Conservation (phyloP, 2,113 vertebrate species). For the Halcyon malimbica region DNA sequence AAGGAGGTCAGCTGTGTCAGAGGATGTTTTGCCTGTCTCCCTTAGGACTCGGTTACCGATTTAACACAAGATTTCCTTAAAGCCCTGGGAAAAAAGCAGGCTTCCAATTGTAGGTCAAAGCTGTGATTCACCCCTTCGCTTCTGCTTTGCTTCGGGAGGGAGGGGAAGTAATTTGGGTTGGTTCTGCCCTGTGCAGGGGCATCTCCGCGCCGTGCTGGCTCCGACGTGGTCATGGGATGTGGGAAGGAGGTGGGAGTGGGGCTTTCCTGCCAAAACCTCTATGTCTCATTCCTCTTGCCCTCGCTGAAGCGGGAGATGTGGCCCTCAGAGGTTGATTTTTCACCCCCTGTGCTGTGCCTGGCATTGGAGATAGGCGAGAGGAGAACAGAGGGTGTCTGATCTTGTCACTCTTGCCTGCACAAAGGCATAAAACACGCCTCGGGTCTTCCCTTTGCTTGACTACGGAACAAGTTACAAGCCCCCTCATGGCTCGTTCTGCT, state of each 20-base stretch:
- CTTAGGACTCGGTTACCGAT: slow-evolving; percentile 43
- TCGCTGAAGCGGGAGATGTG: not conserved
- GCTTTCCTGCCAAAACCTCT: not conserved
- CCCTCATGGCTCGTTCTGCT: not conserved
- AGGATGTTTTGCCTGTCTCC: slow-evolving; percentile 64
- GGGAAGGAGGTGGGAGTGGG: not conserved
- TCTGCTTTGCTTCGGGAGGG: not conserved
- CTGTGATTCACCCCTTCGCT: slow-evolving; percentile 14
- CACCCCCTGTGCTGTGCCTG: not conserved
- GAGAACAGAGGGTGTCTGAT: rapidly evolving
- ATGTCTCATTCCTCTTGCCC: not conserved
- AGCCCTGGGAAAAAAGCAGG: slow-evolving; percentile 58
- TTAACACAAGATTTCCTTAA: slow-evolving; percentile 63
- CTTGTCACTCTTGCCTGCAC: not conserved
- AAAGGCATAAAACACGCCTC: not conserved
- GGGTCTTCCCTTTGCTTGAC: not conserved
- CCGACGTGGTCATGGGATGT: rapidly evolving
- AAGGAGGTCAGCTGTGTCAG: slow-evolving; percentile 56
- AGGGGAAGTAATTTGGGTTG: not conserved
- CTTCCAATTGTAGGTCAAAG: slow-evolving; percentile 50
- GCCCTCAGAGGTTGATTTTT: not conserved
- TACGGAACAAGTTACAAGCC: not conserved
- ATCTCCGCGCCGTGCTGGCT: not conserved
- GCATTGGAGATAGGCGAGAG: not conserved
- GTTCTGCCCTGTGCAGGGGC: not conserved